Evolutionary conservation across 2,888 invertebrate species (phyloP), one percentile per base, ranked within the genome.

Genomic region (Laothoe populi): DNA sequence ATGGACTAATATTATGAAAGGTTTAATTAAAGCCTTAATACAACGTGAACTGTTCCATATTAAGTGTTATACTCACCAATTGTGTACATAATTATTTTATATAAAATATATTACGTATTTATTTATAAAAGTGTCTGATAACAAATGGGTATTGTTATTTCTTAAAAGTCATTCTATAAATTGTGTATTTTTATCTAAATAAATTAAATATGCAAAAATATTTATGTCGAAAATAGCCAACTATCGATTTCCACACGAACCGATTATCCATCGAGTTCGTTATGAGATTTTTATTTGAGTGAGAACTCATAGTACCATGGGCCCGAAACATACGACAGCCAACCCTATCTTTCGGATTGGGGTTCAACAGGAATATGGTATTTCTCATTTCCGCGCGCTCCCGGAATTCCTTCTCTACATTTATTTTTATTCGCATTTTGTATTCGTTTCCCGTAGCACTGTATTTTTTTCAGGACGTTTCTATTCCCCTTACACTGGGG

Each of bases 361-460:
- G 84, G 81, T 75, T 75, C 73, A 70, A 75, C 72, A 76, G 78
- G 82, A 85, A 86, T 88, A 88, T 86, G 87, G 84, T 88, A 87
- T 88, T 87, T 85, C 84, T 88, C 87, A 88, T 88, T 88, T 87
- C 84, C 86, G 70, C 82, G 65, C 75, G 64, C 70, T 70, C 70
- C 79, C 82, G 79, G 84, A 85, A 84, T 84, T 83, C 79, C 83
- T 81, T 79, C 76, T 77, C 82, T 82, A 81, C 84, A 81, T 87
- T 89, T 87, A 87, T 90, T 91, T 89, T 87, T 88, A 88, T 88
- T 86, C 60, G 38, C 46, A 81, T 87, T 86, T 90, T 90, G 89
- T 91, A 90, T 92, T 89, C 90, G 83, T 87, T 88, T 89, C 88
- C 87, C 85, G 90, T 87, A 78, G 82, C 81, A 83, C 80, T 78